Evolutionary conservation across 2,113 vertebrate species (phyloP).

Genomic region (Platichthys stellatus): DNA sequence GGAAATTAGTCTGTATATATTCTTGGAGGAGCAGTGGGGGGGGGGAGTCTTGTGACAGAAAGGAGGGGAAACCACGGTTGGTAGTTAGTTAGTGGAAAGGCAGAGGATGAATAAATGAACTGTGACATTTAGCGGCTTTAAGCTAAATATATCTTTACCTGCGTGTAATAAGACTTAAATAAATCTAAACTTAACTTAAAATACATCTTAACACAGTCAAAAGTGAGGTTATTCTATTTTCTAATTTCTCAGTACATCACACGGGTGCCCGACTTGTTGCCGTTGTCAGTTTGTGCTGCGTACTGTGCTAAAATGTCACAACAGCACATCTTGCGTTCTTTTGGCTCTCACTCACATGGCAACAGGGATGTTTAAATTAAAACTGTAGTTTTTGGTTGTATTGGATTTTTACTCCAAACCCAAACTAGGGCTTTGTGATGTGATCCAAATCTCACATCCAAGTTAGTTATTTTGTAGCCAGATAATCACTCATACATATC

Average conservation of each 20-base stretch:
- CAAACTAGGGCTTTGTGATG: neutral
- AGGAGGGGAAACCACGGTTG: too few relatives aligned
- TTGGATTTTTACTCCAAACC: neutral
- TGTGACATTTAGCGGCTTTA: too few relatives aligned
- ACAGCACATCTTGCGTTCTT: constrained; percentile 41
- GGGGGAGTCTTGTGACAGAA: too few relatives aligned
- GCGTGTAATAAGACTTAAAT: neutral
- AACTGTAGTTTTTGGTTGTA: neutral
- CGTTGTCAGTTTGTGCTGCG: constrained; percentile 25
- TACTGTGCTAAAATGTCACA: constrained; percentile 43
- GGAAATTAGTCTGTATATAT: too few relatives aligned
- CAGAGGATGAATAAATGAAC: too few relatives aligned
- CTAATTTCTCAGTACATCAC: neutral
- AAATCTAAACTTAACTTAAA: neutral
- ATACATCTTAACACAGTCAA: too few relatives aligned
- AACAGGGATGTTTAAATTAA: neutral
- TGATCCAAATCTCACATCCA: neutral
- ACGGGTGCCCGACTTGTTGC: constrained; percentile 47
- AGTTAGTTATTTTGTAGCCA: neutral
- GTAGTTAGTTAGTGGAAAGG: too few relatives aligned
- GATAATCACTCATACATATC: neutral
- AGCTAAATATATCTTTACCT: too few relatives aligned
- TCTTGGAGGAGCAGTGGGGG: too few relatives aligned
- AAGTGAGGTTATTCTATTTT: neutral
- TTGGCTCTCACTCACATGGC: neutral